Base-by-base conservation (phyloP, 2,797 vertebrate genomes). In the Myotis pilosus region DNA sequence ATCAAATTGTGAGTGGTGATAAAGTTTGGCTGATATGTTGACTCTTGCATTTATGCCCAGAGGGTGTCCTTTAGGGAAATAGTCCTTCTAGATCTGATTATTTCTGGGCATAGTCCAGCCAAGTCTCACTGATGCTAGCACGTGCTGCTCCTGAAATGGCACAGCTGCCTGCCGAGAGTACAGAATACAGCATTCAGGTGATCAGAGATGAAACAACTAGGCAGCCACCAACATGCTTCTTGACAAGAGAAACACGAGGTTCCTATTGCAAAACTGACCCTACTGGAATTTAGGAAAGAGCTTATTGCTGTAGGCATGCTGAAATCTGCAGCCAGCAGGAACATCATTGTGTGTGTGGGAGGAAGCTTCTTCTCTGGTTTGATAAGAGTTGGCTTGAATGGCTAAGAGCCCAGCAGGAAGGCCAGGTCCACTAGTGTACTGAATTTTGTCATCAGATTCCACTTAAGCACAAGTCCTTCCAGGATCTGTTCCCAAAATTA, bases 251-350 rank as follows among this genome's bases (percentile, higher is more conserved):
- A 91, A 68, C 33, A 49, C 0, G 2, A 57, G 36, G 38, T 88
- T 90, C 82, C 71, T 90, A 83, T n/a, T 90, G 74, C 79, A 94
- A 49, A 94, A 80, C 0, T 94, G 95, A 92, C 82, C 78, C 85
- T n/a, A 10, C 3, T 23, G 57, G 69, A 66, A 76, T 94, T 91
- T 57, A 91, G 88, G 44, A 76, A 93, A 68, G 20, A 74, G 86
- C 28, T 75, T 92, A 79, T 3, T 89, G 93, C 80, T 62, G 22
- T 30, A 55, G 72, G 47, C 55, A 87, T 22, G 33, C 69, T 95
- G 55, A 38, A 81, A 49, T 84, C 25, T 71, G 33, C 10, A 69
- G 83, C n/a, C 68, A 79, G 80, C 25, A 82, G 69, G 69, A 74
- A 88, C 64, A 8, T 47, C 38, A 6, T 0, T 49, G 33, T 38